Conservation (phyloP, 2,797 vertebrate species). For the Pantherophis vulpinus region DNA sequence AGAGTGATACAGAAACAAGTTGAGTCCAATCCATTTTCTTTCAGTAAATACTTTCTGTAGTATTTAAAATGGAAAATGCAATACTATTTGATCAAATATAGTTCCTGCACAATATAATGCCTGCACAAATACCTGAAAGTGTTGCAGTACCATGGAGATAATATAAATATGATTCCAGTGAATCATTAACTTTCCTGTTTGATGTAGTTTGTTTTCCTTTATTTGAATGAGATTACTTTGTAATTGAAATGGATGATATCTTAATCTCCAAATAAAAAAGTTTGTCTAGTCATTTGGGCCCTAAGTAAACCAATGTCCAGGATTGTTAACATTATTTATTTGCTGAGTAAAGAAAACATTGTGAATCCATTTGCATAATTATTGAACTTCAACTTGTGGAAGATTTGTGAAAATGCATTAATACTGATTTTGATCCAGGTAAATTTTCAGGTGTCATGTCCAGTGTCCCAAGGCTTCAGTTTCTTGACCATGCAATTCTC, state of each 20-base stretch:
- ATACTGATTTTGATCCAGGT: not conserved
- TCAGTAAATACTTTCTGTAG: not conserved
- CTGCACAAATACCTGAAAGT: not conserved
- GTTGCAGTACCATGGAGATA: not conserved
- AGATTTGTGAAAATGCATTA: not conserved
- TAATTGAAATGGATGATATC: not conserved
- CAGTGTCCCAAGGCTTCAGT: not conserved
- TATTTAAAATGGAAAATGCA: not conserved
- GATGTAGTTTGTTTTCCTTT: not conserved
- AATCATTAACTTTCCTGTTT: not conserved
- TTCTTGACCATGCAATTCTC: not conserved
- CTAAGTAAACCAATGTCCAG: not conserved
- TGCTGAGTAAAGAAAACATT: not conserved
- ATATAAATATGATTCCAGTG: not conserved
- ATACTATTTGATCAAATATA: not conserved
- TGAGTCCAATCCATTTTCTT: slow-evolving; percentile 14
- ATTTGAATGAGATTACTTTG: not conserved
- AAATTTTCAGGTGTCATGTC: not conserved
- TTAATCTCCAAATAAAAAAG: not conserved
- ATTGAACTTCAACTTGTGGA: not conserved
- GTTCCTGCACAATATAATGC: not conserved
- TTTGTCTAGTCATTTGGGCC: not conserved
- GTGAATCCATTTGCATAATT: not conserved
- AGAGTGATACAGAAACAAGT: not conserved
- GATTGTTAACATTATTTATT: not conserved